These are phyloP conservation scores for Euzetes globulus DNA, from an alignment of 2,888 invertebrate species.

Conservation along the genomic window DNA sequence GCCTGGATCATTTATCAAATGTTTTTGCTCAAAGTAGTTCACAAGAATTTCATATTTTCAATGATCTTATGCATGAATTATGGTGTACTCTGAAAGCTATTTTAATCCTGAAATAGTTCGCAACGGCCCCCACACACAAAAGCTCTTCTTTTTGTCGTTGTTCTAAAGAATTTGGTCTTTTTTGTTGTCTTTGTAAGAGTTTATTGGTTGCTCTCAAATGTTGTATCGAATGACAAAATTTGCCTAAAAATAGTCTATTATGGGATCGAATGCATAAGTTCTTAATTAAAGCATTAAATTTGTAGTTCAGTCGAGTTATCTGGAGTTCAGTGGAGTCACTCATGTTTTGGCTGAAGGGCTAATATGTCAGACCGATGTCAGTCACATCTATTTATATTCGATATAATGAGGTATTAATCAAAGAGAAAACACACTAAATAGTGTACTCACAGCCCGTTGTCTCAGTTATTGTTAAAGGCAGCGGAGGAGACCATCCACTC, in stretches of 20 bases:
- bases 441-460: not conserved
- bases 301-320: too few species aligned
- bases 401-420: constrained; percentile 25
- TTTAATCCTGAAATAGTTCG: too few species aligned
- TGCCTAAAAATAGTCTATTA: not conserved
- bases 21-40: too few species aligned
- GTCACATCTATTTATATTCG: constrained; percentile 11
- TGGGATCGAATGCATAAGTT: constrained; percentile 2
- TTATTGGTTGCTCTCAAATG: not conserved
- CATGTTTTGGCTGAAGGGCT: constrained; percentile 9
- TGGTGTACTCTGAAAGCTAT: too few species aligned
- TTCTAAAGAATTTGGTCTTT: too few species aligned
- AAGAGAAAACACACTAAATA: constrained; percentile 19
- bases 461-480: constrained; percentile 18
- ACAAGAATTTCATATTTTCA: too few species aligned
- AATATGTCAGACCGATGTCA: constrained; percentile 17
- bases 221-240: not conserved
- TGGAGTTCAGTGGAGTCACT: not conserved
- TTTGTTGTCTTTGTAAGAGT: too few species aligned
- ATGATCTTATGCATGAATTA: too few species aligned
- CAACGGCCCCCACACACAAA: too few species aligned
- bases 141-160: too few species aligned
- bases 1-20: too few species aligned
- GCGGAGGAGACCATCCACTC: not conserved
- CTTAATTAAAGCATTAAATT: not conserved